Percentiles rank a stretch among this genome's conserved stretches.
Conservation (phyloP, 92 coral and sea anemone genomes). For the Porites lobata region DNA sequence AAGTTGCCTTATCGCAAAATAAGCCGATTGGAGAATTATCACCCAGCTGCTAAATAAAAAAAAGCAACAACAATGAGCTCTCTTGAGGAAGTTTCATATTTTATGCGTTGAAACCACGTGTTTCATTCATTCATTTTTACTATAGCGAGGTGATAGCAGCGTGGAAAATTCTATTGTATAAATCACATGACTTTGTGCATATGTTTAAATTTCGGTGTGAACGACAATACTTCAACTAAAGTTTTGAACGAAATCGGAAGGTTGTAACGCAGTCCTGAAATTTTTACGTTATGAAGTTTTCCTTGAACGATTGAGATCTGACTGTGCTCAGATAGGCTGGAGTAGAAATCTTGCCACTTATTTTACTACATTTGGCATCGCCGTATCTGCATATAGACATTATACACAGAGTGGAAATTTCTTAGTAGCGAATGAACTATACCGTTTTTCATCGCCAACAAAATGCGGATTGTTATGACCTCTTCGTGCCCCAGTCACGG, state of each 20-base stretch:
- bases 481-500: background rate
- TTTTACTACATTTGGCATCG: background rate
- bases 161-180: background rate
- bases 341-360: background rate
- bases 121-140: background rate
- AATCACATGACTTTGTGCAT: slow-evolving; percentile 19
- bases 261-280: no score
- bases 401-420: no score
- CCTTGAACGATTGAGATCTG: background rate
- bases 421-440: no score
- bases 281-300: background rate
- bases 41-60: no score
- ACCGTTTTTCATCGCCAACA: background rate
- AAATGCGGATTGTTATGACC: background rate
- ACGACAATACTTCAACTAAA: background rate
- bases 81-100: no score
- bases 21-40: no score
- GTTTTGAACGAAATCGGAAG: background rate
- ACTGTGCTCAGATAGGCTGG: background rate
- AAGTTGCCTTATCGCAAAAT: no score
- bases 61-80: no score
- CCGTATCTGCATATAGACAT: background rate
- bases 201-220: background rate
- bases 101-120: background rate
- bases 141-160: no score